Conservation (phyloP, 2,888 invertebrate species). For the Cryptocephalus moraei region DNA sequence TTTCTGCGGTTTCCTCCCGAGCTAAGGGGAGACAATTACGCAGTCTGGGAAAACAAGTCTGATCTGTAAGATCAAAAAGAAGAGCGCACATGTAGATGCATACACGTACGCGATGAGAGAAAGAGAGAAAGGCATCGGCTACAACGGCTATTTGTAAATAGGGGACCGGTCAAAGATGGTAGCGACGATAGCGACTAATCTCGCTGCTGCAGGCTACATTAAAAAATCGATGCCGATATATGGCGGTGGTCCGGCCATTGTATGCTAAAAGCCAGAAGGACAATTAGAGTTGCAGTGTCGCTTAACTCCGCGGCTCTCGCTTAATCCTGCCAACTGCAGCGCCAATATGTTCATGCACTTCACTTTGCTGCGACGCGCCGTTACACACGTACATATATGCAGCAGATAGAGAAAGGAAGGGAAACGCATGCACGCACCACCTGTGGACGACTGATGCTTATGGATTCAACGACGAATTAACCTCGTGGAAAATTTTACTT, state of each 20-base stretch:
- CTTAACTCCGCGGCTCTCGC: slow-evolving; percentile 17
- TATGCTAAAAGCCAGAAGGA: slow-evolving; percentile 32
- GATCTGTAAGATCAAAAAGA: slow-evolving; percentile 18
- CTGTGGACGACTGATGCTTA: no score
- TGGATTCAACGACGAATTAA: no score
- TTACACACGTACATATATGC: slow-evolving; percentile 5
- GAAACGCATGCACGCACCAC: no score
- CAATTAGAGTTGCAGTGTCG: slow-evolving; percentile 31
- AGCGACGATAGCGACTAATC: slow-evolving; percentile 31
- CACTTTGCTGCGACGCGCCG: slow-evolving; percentile 1
- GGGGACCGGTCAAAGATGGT: slow-evolving; percentile 31
- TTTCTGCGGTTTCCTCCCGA: slow-evolving; percentile 1
- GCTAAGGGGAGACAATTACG: slow-evolving; percentile 22
- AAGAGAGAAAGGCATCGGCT: slow-evolving; percentile 8
- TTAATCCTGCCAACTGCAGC: slow-evolving; percentile 19
- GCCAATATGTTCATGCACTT: slow-evolving; percentile 15
- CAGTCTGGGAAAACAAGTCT: slow-evolving; percentile 22
- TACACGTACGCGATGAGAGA: no score
- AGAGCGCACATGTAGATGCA: slow-evolving; percentile 7
- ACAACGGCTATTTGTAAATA: slow-evolving; percentile 38
- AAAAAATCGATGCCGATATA: slow-evolving; percentile 36
- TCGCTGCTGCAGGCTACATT: slow-evolving; percentile 32
- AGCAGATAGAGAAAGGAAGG: background rate
- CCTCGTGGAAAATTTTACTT: no score
- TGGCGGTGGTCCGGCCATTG: slow-evolving; percentile 28